Evolutionary conservation across 37 sponge, comb jelly and placozoan genomes (phyloP), one percentile per base, ranked within the genome.

Genomic region (Diacarnus erythraeanus): DNA sequence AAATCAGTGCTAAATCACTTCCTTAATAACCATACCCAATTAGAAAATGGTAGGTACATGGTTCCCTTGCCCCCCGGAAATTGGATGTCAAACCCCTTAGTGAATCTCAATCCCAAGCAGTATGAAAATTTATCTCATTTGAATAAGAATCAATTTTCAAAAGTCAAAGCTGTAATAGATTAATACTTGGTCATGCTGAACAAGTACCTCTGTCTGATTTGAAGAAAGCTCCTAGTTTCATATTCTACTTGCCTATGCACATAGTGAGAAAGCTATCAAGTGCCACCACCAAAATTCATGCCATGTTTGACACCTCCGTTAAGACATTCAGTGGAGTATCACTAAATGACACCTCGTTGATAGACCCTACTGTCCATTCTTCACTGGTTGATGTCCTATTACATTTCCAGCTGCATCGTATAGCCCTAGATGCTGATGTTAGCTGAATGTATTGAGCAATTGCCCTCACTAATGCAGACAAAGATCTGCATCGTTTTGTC

Each of bases 111-210:
- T 57, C 85, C 20, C 79, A 77, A 43, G 85, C n/a, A n/a, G n/a
- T n/a, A n/a, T n/a, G n/a, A n/a, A n/a, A n/a, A n/a, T n/a, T n/a
- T n/a, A n/a, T n/a, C n/a, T n/a, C n/a, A n/a, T n/a, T n/a, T n/a
- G n/a, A n/a, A n/a, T n/a, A n/a, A n/a, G n/a, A n/a, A n/a, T n/a
- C n/a, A n/a, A n/a, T n/a, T n/a, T n/a, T n/a, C n/a, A n/a, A n/a
- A n/a, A n/a, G n/a, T n/a, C n/a, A n/a, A n/a, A n/a, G 57, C 35
- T 30, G 85, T 77, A 0, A 70, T 85, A 20, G 20, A 85, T n/a
- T 78, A 85, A 59, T 85, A 85, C 57, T 77, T 27, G 34, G 54
- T 23, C 85, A 85, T 59, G 85, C 77, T 63, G 79, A 85, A 69
- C 35, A 35, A 26, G 85, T 77, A 21, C 85, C 79, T 31, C 3